Evolutionary conservation across 2,888 invertebrate species (phyloP).

Genomic region (Nomada fucata): DNA sequence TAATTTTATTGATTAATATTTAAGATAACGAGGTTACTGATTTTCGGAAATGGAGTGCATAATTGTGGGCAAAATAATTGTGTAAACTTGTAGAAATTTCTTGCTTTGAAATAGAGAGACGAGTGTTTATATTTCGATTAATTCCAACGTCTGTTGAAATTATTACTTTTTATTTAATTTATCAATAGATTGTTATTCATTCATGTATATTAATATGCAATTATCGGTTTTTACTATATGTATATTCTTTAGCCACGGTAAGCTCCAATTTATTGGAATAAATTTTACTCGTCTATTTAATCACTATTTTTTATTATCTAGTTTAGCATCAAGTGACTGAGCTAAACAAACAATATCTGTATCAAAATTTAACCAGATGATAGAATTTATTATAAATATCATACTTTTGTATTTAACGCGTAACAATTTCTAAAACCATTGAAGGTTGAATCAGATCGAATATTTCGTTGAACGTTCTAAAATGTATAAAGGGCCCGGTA

Average conservation of each 20-base stretch:
- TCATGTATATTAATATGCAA: not conserved
- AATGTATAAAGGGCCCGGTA: not conserved
- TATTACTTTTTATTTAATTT: conserved; percentile 6
- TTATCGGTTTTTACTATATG: not conserved
- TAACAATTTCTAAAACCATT: too few species aligned
- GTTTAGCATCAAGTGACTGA: too few species aligned
- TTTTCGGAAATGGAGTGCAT: too few species aligned
- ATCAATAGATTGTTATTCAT: not conserved
- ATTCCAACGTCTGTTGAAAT: too few species aligned
- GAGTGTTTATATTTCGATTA: not conserved
- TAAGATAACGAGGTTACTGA: too few species aligned
- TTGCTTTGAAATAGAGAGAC: not conserved
- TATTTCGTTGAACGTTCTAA: not conserved
- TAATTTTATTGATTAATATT: too few species aligned
- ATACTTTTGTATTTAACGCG: too few species aligned
- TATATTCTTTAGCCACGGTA: not conserved
- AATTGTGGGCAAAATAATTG: too few species aligned
- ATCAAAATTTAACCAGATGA: too few species aligned
- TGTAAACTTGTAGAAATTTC: too few species aligned
- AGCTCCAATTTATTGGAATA: not conserved
- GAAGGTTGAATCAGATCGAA: not conserved
- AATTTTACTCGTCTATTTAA: not conserved
- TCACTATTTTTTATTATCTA: not conserved
- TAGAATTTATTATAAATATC: too few species aligned
- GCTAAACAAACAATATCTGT: too few species aligned